Conservation (phyloP, 2,888 invertebrate species). For the Caenorhabditis becei region DNA sequence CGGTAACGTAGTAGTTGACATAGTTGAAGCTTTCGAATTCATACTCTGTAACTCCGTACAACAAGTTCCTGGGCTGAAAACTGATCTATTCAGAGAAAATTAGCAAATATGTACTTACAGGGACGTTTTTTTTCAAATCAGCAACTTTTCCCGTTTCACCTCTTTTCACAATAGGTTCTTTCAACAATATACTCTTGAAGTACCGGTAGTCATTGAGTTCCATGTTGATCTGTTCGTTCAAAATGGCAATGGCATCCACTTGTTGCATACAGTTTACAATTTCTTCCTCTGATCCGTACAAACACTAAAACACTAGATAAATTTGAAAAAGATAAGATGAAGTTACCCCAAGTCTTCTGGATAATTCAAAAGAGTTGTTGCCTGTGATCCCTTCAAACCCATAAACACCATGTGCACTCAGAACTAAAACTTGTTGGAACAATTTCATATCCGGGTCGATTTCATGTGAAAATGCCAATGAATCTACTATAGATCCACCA, state of each 20-base stretch:
- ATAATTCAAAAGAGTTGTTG: constrained; percentile 15
- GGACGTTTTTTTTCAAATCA: constrained; percentile 5
- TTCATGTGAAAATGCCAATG: constrained; percentile 21
- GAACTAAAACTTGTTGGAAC: constrained; percentile 41
- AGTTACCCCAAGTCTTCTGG: constrained; percentile 2
- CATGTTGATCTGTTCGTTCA: constrained; percentile 3
- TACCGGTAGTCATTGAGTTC: constrained; percentile 9
- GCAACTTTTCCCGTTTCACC: background rate
- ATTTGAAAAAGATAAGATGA: background rate
- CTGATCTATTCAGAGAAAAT: background rate
- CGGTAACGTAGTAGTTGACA: background rate
- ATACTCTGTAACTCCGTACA: constrained; percentile 26
- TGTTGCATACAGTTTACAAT: constrained; percentile 5
- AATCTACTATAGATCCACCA: constrained; percentile 28
- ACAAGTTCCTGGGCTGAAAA: constrained; percentile 27
- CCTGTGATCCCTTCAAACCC: constrained; percentile 6
- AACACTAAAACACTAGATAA: background rate
- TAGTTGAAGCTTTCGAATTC: constrained; percentile 23
- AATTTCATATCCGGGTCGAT: constrained; percentile 30
- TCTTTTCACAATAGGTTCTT: constrained; percentile 1
- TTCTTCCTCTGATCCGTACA: background rate
- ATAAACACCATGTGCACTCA: constrained; percentile 22
- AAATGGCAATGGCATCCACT: background rate
- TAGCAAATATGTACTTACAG: background rate
- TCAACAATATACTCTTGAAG: constrained; percentile 14